These are phyloP conservation scores for Brachystomella parvula DNA, from an alignment of 1,140 invertebrate species.

Conservation along the genomic window DNA sequence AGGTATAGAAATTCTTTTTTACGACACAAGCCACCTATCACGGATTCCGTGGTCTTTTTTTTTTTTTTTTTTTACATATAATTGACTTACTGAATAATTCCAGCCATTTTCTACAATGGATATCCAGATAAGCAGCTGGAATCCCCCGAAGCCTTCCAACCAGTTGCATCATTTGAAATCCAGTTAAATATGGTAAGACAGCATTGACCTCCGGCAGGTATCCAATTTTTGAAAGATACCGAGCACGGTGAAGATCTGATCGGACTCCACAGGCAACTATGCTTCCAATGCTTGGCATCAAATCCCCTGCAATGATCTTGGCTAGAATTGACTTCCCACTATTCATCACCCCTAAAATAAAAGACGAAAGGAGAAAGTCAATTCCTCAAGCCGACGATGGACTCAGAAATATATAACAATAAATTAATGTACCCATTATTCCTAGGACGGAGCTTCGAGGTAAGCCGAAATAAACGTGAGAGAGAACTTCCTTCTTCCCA, in stretches of 20 bases:
- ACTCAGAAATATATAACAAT: too few relatives aligned
- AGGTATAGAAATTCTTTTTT: too few relatives aligned
- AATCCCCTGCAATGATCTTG: not conserved
- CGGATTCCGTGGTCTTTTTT: not conserved
- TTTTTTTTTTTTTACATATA: not conserved
- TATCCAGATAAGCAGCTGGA: not conserved
- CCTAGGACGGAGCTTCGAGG: not conserved
- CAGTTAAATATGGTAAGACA: not conserved
- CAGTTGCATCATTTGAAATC: conserved; percentile 10
- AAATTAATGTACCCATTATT: not conserved
- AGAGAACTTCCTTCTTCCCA: not conserved
- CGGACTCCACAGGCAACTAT: not conserved
- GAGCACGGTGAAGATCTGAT: not conserved
- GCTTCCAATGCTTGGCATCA: not conserved
- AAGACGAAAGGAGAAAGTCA: too few relatives aligned
- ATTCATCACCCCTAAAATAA: not conserved
- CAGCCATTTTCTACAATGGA: conserved; percentile 6
- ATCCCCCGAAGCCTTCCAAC: not conserved
- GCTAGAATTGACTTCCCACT: not conserved
- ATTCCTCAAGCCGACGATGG: too few relatives aligned
- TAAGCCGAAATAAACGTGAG: not conserved
- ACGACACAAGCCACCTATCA: too few relatives aligned
- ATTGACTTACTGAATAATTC: not conserved
- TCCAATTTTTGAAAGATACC: not conserved
- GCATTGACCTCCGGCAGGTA: not conserved